These are phyloP conservation scores for Hypolimnas misippus DNA, from an alignment of 2,888 invertebrate species.

Conservation along the genomic window DNA sequence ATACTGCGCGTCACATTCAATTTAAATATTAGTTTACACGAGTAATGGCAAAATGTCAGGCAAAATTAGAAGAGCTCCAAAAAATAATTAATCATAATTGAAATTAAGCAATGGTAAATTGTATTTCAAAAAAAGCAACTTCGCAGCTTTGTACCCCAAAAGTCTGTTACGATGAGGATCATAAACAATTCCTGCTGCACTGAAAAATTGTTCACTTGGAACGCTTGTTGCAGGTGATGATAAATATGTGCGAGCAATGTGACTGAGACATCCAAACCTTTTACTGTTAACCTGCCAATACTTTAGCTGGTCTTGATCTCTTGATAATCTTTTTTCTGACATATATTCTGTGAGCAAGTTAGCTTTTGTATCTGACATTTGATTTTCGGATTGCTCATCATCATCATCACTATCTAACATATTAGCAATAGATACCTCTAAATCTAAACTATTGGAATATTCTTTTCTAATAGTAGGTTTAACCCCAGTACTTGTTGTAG, in stretches of 20 bases:
- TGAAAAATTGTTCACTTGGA: slow-evolving; percentile 35
- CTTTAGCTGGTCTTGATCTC: no score
- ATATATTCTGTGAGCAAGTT: slow-evolving; percentile 20
- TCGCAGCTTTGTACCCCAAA: slow-evolving; percentile 19
- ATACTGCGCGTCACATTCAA: no score
- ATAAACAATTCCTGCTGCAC: slow-evolving; percentile 36
- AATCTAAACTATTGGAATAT: slow-evolving; percentile 25
- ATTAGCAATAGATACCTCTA: slow-evolving; percentile 27
- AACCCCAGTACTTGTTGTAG: slow-evolving; percentile 17
- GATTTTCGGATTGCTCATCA: slow-evolving; percentile 21
- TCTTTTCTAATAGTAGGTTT: slow-evolving; percentile 30
- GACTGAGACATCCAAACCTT: no score
- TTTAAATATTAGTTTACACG: no score
- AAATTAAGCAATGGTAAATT: slow-evolving; percentile 21
- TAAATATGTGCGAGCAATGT: not conserved
- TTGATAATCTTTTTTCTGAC: slow-evolving; percentile 20
- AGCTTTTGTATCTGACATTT: slow-evolving; percentile 12
- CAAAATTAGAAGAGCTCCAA: no score
- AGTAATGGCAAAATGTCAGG: no score
- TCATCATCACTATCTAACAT: slow-evolving; percentile 32
- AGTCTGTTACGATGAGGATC: slow-evolving; percentile 30
- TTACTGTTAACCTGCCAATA: no score
- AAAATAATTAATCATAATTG: slow-evolving; percentile 17
- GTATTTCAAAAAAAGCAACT: slow-evolving; percentile 21
- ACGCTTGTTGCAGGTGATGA: not conserved